Conservation (phyloP, 2,797 vertebrate species). For the Macroramphosus scolopax region DNA sequence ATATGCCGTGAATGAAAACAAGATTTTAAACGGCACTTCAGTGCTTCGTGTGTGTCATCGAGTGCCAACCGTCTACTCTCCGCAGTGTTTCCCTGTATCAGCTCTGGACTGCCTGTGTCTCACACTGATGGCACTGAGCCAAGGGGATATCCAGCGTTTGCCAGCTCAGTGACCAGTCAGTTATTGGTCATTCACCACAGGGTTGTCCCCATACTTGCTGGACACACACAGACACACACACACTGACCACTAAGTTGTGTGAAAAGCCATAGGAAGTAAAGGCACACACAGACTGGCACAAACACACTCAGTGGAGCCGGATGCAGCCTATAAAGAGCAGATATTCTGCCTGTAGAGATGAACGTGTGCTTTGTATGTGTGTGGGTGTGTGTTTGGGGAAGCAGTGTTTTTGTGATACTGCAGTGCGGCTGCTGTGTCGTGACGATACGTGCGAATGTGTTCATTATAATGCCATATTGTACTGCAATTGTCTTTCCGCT, state of each 20-base stretch:
- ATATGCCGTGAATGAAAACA: too few relatives aligned
- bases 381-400: slow-evolving; percentile 17
- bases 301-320: slow-evolving; percentile 21
- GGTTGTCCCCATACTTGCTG: slow-evolving; percentile 44
- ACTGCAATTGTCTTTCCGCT: slow-evolving; percentile 35
- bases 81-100: slow-evolving; percentile 43
- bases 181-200: slow-evolving; percentile 64
- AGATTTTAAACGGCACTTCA: too few relatives aligned
- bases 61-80: slow-evolving; percentile 52
- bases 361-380: slow-evolving; percentile 20
- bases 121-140: slow-evolving; percentile 43
- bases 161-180: slow-evolving; percentile 62
- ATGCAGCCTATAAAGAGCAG: slow-evolving; percentile 19
- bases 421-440: slow-evolving; percentile 36
- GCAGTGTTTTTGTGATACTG: slow-evolving; percentile 34
- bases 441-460: slow-evolving; percentile 16
- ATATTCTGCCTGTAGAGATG: slow-evolving; percentile 22
- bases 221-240: slow-evolving; percentile 15
- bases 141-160: slow-evolving; percentile 63
- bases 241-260: too few relatives aligned
- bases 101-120: slow-evolving; percentile 55
- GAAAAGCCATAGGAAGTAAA: too few relatives aligned
- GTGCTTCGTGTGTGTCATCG: neutral
- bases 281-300: slow-evolving; percentile 10
- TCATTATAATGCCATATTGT: slow-evolving; percentile 3